phyloP scores from a whole-genome alignment of 2,113 vertebrate genomes.

The Anolis carolinensis region DNA sequence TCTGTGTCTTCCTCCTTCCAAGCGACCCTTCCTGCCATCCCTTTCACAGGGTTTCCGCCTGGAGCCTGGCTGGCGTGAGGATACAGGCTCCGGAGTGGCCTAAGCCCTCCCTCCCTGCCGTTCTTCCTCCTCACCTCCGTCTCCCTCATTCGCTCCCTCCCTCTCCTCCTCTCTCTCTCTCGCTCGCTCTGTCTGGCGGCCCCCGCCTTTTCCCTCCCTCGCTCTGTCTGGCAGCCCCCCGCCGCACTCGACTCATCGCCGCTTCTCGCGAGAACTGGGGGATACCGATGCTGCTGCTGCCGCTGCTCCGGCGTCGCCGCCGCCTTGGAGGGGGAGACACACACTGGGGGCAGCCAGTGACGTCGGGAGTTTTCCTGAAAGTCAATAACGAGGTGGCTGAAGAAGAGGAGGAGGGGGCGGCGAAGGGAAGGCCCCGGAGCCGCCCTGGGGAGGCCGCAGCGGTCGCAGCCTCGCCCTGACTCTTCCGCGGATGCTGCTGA shows the following conservation, averaged over 20 bases:
- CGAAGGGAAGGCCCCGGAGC: constrained; percentile 38
- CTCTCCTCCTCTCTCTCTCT: not conserved
- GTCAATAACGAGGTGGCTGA: constrained; percentile 78
- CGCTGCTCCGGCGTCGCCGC: constrained; percentile 24
- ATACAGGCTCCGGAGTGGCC: no score
- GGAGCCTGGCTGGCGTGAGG: no score
- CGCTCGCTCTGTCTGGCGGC: constrained; percentile 47
- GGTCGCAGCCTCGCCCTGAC: constrained; percentile 51
- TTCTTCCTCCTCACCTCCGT: not conserved
- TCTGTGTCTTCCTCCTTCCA: no score
- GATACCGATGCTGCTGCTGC: constrained; percentile 36
- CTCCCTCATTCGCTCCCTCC: constrained; percentile 5
- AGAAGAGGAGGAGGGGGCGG: constrained; percentile 46
- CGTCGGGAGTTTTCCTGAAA: constrained; percentile 84
- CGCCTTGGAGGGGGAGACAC: constrained; percentile 60
- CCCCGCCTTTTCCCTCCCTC: constrained; percentile 29
- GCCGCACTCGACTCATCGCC: constrained; percentile 7
- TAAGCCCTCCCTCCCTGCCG: no score
- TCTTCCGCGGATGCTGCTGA: constrained; percentile 49
- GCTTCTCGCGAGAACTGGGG: constrained; percentile 63
- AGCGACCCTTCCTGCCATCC: no score
- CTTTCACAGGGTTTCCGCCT: no score
- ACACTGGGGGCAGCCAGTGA: constrained; percentile 66
- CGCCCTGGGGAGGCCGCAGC: constrained; percentile 33
- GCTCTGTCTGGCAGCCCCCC: constrained; percentile 53